Evolutionary conservation across 2,113 vertebrate genomes (phyloP).

Genomic region (Pelecanus crispus): DNA sequence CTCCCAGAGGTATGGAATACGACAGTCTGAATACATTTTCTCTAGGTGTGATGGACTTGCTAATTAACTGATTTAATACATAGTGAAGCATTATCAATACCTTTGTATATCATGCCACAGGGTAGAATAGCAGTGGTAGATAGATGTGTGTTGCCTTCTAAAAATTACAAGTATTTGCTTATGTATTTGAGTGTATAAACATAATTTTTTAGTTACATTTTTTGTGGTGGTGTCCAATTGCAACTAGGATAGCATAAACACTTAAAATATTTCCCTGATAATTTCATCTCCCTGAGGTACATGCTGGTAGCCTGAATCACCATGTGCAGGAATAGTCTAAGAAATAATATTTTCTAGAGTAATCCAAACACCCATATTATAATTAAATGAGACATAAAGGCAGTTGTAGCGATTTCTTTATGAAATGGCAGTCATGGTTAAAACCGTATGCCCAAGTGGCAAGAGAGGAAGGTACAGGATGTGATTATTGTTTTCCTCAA

Average conservation of each 20-base stretch:
- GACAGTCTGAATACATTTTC: neutral
- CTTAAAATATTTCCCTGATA: neutral
- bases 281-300: neutral
- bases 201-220: neutral
- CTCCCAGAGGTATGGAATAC: neutral
- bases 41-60: neutral
- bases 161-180: neutral
- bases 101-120: neutral
- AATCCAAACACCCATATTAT: neutral
- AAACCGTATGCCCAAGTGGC: neutral
- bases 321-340: neutral
- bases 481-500: neutral
- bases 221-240: neutral
- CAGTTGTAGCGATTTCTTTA: neutral
- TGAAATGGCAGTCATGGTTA: neutral
- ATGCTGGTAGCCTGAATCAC: neutral
- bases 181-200: neutral
- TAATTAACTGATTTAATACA: slow-evolving; percentile 32
- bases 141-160: neutral
- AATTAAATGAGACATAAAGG: neutral
- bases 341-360: neutral
- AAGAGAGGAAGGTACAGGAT: neutral
- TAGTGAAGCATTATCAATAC: neutral
- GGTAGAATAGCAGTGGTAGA: neutral
- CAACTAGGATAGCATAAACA: neutral